A percentile compares a stretch with the other conserved stretches of the same genome.
phyloP scores from a whole-genome alignment of 1,140 invertebrate genomes.

The Oryctes rhinoceros region DNA sequence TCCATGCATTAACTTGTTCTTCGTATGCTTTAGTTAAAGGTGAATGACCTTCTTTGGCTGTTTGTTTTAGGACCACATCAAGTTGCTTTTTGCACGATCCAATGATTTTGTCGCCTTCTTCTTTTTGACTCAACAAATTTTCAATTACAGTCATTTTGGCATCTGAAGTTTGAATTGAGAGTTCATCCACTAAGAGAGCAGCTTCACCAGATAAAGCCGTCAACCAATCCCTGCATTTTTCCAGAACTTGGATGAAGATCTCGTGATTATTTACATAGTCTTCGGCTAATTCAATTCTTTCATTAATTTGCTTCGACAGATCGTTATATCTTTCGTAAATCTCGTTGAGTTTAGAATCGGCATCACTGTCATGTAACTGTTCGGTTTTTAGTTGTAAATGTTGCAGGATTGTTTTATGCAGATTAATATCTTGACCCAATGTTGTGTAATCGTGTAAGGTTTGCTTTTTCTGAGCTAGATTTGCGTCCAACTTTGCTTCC shows the following conservation, averaged over 20 bases:
- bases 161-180: constrained; percentile 76
- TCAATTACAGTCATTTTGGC: constrained; percentile 77
- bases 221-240: constrained; percentile 78
- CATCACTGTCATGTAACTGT: constrained; percentile 77
- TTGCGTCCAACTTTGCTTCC: constrained; percentile 74
- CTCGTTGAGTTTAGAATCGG: constrained; percentile 72
- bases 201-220: constrained; percentile 74
- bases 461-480: constrained; percentile 85
- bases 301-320: constrained; percentile 72
- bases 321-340: constrained; percentile 76
- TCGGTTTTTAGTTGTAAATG: constrained; percentile 81
- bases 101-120: constrained; percentile 78
- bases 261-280: constrained; percentile 84
- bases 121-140: constrained; percentile 75
- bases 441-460: constrained; percentile 79
- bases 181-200: constrained; percentile 71
- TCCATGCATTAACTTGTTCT: constrained; percentile 79
- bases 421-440: constrained; percentile 81
- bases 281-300: constrained; percentile 73
- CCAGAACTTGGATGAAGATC: constrained; percentile 80
- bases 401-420: constrained; percentile 80
- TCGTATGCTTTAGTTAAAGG: constrained; percentile 78
- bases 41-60: constrained; percentile 80
- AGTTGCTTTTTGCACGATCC: constrained; percentile 76
- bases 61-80: constrained; percentile 78